Base-by-base conservation (phyloP, 2,113 vertebrate genomes). In the Tetrax tetrax region DNA sequence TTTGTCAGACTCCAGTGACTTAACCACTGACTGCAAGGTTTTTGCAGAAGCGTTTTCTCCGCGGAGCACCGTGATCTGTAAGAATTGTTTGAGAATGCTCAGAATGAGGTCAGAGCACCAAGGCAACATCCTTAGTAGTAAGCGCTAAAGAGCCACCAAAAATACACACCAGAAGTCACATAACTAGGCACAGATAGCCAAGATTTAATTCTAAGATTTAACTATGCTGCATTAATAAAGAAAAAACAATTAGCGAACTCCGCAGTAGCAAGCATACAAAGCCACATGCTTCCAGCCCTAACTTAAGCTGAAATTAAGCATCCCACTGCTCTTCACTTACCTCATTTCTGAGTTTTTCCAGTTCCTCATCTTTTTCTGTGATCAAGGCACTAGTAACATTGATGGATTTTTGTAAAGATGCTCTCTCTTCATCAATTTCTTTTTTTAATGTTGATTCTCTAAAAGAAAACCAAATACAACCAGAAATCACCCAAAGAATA, bases 341-440 rank as follows among this genome's bases (percentile, higher is more conserved):
- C 99, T 99, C 99, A 11, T 98, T 98, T 90, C 97, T 98, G 95
- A 99, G 98, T 72, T 98, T 98, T 91, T 99, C 98, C 95, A 99
- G 97, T 92, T 99, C 98, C 77, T 98, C 98, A 86, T 99, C 99
- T 96, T 99, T 99, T 71, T 99, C 98, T 48, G 98, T 98, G 96
- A 99, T 98, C 98, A 99, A 99, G 98, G 99, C 99, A 98, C 99
- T 99, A 81, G 98, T 99, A 78, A 98, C 97, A 90, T 98, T 98
- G 97, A 98, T 98, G 92, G 99, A 98, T 95, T 99, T 98, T 95
- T 99, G 98, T 96, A 99, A 97, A 77, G 98, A 97, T 17, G 98
- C 97, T 96, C 99, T 99, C 94, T 99, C 99, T 92, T 99, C 98
- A 86, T 99, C 98, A 14, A 98, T 95, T 96, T 99, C 98, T 97